Evolutionary conservation across 2,113 vertebrate species (phyloP).

Genomic region (Hyperopisus bebe): DNA sequence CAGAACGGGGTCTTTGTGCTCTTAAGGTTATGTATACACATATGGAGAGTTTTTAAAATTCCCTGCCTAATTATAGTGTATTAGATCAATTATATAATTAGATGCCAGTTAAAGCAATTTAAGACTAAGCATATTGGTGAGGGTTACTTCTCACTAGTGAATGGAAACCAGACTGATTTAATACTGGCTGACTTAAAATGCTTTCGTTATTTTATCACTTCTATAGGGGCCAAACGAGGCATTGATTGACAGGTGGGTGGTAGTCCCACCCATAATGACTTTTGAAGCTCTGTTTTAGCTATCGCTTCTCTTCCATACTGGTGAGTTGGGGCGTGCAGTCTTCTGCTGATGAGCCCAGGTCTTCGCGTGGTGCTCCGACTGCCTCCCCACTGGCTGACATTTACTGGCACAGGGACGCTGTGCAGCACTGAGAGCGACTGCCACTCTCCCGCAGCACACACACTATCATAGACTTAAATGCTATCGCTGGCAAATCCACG

Average conservation of each 20-base stretch:
- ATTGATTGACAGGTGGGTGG: neutral
- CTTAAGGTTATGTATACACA: neutral
- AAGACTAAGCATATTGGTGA: neutral
- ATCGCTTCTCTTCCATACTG: neutral
- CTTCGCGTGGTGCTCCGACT: neutral
- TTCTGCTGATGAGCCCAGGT: neutral
- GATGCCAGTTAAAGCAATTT: neutral
- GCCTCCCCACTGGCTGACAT: neutral
- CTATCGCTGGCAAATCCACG: neutral
- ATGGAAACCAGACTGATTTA: neutral
- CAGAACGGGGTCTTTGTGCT: neutral
- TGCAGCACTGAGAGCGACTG: neutral
- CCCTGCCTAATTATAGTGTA: neutral
- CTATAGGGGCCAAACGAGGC: neutral
- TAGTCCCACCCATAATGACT: neutral
- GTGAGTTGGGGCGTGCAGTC: neutral
- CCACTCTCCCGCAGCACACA: neutral
- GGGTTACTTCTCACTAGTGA: neutral
- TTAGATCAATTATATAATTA: conserved; percentile 8
- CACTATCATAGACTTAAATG: conserved; percentile 5
- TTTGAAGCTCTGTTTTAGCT: neutral
- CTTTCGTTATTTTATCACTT: neutral
- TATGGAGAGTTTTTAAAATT: neutral
- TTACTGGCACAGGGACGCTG: neutral
- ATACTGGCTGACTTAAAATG: neutral